Percentiles rank a stretch among this genome's conserved stretches.
These are phyloP conservation scores for Drosophila histrio DNA, from an alignment of 2,888 invertebrate genomes.

Conservation along the genomic window DNA sequence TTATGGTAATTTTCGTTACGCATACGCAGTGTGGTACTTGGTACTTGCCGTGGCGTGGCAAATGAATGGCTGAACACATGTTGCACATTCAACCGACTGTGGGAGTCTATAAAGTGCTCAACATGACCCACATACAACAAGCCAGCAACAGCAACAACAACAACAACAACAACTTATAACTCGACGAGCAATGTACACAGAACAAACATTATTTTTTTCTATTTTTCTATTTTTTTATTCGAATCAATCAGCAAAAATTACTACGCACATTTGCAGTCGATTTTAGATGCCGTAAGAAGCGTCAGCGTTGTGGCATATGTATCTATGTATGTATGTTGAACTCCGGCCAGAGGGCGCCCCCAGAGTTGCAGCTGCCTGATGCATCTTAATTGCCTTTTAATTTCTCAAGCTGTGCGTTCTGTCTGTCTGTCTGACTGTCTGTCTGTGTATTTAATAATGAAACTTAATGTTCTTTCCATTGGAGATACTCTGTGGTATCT, in stretches of 20 bases:
- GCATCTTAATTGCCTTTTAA: constrained; percentile 79
- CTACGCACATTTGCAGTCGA: constrained; percentile 75
- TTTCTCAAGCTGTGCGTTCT: constrained; percentile 61
- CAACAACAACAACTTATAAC: constrained; percentile 35
- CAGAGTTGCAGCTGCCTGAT: constrained; percentile 56
- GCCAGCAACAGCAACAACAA: constrained; percentile 21
- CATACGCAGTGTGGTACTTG: constrained; percentile 70
- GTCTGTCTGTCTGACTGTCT: background rate
- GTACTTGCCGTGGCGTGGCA: constrained; percentile 30
- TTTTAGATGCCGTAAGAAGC: constrained; percentile 60
- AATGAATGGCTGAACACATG: constrained; percentile 36
- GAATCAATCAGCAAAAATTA: constrained; percentile 75
- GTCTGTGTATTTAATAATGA: constrained; percentile 13
- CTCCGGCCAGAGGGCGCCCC: constrained; percentile 57
- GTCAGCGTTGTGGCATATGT: constrained; percentile 13
- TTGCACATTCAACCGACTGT: constrained; percentile 58
- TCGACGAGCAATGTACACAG: constrained; percentile 38
- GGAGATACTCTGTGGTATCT: constrained; percentile 3
- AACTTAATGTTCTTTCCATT: constrained; percentile 22
- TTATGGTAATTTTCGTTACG: constrained; percentile 77
- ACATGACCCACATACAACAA: constrained; percentile 67
- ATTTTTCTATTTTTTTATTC: constrained; percentile 28
- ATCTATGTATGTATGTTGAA: no score
- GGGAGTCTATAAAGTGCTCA: constrained; percentile 69
- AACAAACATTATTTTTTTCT: constrained; percentile 24